phyloP scores from a whole-genome alignment of 2,797 vertebrate species.

The Silurus lanzhouensis region DNA sequence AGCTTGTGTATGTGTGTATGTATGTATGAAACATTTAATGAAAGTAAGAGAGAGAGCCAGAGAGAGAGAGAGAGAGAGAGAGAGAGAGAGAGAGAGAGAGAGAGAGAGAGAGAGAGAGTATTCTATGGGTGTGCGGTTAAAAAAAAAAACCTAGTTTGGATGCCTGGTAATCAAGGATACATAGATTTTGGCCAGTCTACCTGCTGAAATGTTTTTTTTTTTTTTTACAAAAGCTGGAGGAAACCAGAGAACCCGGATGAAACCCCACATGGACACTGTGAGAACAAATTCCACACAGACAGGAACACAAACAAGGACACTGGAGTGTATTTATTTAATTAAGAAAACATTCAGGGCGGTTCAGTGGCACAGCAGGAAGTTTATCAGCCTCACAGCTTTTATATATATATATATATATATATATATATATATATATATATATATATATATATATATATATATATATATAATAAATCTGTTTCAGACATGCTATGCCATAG shows the following conservation, averaged over 20 bases:
- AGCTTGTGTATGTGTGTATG: no score
- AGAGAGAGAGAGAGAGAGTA: not conserved
- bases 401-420: not conserved
- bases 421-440: not conserved
- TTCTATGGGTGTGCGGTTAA: no score
- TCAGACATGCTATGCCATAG: no score
- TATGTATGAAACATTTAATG: no score
- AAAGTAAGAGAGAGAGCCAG: no score
- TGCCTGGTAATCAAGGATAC: not conserved
- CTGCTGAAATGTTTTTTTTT: no score
- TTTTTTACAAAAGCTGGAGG: not conserved
- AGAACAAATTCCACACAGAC: conserved; percentile 12
- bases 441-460: not conserved
- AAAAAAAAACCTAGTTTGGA: no score
- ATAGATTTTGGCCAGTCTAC: not conserved
- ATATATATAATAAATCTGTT: not conserved
- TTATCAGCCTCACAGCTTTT: not conserved
- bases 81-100: not conserved
- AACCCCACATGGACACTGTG: not conserved
- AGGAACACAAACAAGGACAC: not conserved
- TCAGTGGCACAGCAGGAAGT: not conserved
- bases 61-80: not conserved
- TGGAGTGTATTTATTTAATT: not conserved
- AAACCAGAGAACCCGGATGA: not conserved
- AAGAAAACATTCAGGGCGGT: conserved; percentile 18